phyloP scores from a whole-genome alignment of 2,888 invertebrate species.

The Argyresthia albistria region DNA sequence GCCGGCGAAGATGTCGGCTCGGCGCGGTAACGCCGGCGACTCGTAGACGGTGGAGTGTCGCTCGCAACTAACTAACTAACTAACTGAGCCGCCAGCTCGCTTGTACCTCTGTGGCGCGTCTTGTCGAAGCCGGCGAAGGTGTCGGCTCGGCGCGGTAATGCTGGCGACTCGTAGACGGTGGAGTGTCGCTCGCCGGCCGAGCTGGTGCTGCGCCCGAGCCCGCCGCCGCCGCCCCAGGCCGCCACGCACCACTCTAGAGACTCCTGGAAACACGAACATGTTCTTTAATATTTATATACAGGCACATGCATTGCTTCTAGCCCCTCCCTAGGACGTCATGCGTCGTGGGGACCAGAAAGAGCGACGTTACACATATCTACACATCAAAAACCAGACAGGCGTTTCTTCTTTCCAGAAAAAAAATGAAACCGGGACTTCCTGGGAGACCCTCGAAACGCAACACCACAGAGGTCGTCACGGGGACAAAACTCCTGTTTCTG shows the following conservation, averaged over 20 bases:
- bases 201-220: conserved; percentile 91
- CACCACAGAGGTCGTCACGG: too few species aligned
- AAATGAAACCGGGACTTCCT: too few species aligned
- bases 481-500: too few species aligned
- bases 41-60: conserved; percentile 89
- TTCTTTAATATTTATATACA: neutral
- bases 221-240: conserved; percentile 74
- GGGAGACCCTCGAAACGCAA: too few species aligned
- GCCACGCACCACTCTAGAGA: conserved; percentile 84
- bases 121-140: conserved; percentile 96
- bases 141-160: conserved; percentile 92
- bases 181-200: conserved; percentile 95
- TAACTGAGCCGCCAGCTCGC: neutral
- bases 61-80: conserved; percentile 56
- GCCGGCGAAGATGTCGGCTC: conserved; percentile 91
- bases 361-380: too few species aligned
- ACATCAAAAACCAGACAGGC: too few species aligned
- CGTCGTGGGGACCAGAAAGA: too few species aligned
- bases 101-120: neutral
- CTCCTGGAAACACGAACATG: conserved; percentile 66
- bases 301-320: too few species aligned
- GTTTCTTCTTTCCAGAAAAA: too few species aligned
- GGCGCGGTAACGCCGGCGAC: conserved; percentile 84
- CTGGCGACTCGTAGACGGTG: conserved; percentile 86
- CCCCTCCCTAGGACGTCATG: too few species aligned